These are phyloP conservation scores for Xenotilapia flavipinnis DNA, from an alignment of 2,113 vertebrate species.

Conservation along the genomic window DNA sequence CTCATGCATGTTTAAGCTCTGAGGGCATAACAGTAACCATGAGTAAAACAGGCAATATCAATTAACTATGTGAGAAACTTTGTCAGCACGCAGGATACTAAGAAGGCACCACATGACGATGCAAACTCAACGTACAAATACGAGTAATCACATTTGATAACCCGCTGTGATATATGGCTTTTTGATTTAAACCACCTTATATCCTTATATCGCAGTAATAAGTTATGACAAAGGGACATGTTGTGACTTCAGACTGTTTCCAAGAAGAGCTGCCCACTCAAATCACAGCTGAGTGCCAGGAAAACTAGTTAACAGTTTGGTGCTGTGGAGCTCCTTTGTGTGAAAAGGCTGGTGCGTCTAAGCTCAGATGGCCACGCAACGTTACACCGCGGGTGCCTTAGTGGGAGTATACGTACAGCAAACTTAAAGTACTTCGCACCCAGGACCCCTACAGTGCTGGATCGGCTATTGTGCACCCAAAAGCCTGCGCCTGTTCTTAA, in stretches of 20 bases:
- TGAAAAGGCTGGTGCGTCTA: constrained; percentile 10
- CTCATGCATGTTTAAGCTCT: constrained; percentile 31
- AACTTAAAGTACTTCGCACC: constrained; percentile 48
- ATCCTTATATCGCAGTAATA: background rate
- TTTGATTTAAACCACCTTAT: background rate
- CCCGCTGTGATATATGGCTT: background rate
- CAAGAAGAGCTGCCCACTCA: constrained; percentile 52
- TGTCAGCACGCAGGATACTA: background rate
- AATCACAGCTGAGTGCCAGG: constrained; percentile 31
- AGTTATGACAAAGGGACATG: constrained; percentile 37
- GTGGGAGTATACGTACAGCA: constrained; percentile 49
- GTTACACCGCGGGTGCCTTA: constrained; percentile 34
- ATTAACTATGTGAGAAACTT: background rate
- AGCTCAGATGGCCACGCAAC: constrained; percentile 61
- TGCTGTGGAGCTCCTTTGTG: constrained; percentile 52
- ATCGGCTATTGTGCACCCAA: background rate
- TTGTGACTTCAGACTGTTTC: constrained; percentile 46
- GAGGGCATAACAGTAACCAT: constrained; percentile 3
- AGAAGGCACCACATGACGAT: background rate
- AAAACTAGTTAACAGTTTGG: constrained; percentile 49
- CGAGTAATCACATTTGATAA: background rate
- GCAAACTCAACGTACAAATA: background rate
- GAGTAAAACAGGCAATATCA: constrained; percentile 1
- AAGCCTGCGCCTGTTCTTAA: background rate
- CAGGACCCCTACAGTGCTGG: constrained; percentile 37